Evolutionary conservation across 2,888 invertebrate genomes (phyloP), one percentile per base, ranked within the genome.

Genomic region (Hydrotaea diabolus): DNA sequence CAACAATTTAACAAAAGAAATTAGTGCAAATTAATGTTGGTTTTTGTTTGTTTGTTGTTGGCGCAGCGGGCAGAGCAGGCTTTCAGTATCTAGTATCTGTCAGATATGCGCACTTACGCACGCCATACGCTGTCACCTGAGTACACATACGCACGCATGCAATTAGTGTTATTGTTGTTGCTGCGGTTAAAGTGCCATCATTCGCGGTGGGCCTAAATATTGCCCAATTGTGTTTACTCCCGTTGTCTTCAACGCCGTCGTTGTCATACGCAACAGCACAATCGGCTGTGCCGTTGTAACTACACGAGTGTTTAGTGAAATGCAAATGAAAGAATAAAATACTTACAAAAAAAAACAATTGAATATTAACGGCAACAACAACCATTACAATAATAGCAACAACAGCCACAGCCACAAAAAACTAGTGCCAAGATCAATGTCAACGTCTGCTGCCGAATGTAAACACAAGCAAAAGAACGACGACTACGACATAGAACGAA

Each of bases 371-470:
- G n/a, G 31, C 62, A 62, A 62, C 62, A 62, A 62, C n/a, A 39
- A 9, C 39, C 4, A 49, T 4, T n/a, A 49, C 49, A 15, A 83
- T 55, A 80, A 80, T 69, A 55, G 57, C 36, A 49, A 71, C 46
- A 55, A 72, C n/a, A 17, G 59, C 2, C 7, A 66, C 26, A 55
- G 7, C 55, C 26, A 31, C n/a, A 21, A 49, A 39, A 69, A 77
- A 73, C 75, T 76, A 81, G 85, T 80, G 82, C 77, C 85, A 85
- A 85, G 85, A 85, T 85, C 82, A 85, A 64, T 85, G 82, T 82
- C 81, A 79, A 49, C 66, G 53, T 62, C 46, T 76, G 73, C 72
- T 31, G 69, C 53, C 53, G 17, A 77, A 77, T 43, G 15, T 59
- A 39, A 15, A 74, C 77, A 75, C 11, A 49, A n/a, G n/a, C n/a